These are phyloP conservation scores for Chironomus riparius DNA, from an alignment of 2,888 invertebrate species.

Conservation along the genomic window DNA sequence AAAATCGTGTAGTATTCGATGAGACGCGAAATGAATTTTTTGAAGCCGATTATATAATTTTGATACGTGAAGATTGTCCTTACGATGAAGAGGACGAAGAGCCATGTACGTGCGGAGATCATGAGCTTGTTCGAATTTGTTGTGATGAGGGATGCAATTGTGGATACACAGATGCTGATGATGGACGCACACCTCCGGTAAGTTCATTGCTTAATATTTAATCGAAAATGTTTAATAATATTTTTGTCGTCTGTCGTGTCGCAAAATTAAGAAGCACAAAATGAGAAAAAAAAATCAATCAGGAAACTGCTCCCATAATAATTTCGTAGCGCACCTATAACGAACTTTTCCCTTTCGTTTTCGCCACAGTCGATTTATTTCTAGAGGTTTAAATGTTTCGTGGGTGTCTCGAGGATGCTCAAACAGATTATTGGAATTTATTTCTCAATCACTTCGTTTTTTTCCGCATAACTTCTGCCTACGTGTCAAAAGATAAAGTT, in stretches of 20 bases:
- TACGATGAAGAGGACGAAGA: slow-evolving; percentile 70
- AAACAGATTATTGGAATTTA: too few relatives aligned
- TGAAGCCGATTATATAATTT: slow-evolving; percentile 84
- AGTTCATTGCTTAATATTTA: slow-evolving; percentile 32
- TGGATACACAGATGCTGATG: slow-evolving; percentile 42
- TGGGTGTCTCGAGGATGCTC: too few relatives aligned
- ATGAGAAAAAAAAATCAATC: neutral
- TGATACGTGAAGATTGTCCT: slow-evolving; percentile 79
- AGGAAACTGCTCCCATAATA: slow-evolving; percentile 16
- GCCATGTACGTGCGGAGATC: slow-evolving; percentile 64
- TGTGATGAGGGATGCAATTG: slow-evolving; percentile 58
- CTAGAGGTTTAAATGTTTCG: too few relatives aligned
- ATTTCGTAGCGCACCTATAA: neutral
- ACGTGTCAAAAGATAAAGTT: too few relatives aligned
- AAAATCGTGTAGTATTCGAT: slow-evolving; percentile 77
- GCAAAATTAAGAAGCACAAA: neutral
- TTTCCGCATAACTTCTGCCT: too few relatives aligned
- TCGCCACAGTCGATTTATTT: neutral
- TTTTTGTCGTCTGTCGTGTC: neutral
- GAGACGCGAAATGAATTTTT: slow-evolving; percentile 85
- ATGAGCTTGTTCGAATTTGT: slow-evolving; percentile 55
- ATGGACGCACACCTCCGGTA: slow-evolving; percentile 39
- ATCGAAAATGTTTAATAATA: neutral
- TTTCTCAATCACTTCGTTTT: too few relatives aligned
- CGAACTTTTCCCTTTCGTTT: neutral